These are phyloP conservation scores for Silurus aristotelis DNA, from an alignment of 2,797 vertebrate genomes.

Conservation along the genomic window DNA sequence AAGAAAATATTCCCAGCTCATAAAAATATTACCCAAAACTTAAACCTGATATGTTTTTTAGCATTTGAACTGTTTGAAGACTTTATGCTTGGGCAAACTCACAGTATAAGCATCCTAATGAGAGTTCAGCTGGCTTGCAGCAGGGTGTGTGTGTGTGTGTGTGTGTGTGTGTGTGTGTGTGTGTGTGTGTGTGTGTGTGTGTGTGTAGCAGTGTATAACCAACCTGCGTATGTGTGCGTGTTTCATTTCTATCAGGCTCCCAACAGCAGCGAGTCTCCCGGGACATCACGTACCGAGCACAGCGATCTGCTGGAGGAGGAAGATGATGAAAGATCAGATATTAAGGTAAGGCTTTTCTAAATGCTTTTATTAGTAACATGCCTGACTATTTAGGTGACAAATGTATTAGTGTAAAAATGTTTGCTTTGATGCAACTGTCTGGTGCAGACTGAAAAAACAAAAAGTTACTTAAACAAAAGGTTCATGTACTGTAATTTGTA, in stretches of 20 bases:
- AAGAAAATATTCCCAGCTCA: background rate
- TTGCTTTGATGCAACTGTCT: background rate
- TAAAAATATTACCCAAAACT: conserved; percentile 9
- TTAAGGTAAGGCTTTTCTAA: conserved; percentile 72
- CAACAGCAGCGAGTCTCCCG: conserved; percentile 85
- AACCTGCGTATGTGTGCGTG: conserved; percentile 28
- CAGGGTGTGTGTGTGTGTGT: background rate
- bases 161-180: conserved; percentile 8
- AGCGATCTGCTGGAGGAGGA: conserved; percentile 86
- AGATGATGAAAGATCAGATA: conserved; percentile 82
- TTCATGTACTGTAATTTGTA: background rate
- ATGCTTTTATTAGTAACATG: background rate
- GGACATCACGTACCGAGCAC: conserved; percentile 83
- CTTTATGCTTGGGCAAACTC: conserved; percentile 24
- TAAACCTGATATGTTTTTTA: conserved; percentile 23
- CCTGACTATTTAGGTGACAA: background rate
- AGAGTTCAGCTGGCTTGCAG: conserved; percentile 36
- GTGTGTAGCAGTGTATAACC: conserved; percentile 22
- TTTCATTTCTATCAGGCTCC: conserved; percentile 74
- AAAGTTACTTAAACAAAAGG: background rate
- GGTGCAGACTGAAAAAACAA: background rate
- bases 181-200: background rate
- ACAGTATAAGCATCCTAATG: conserved; percentile 26
- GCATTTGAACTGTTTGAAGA: conserved; percentile 9
- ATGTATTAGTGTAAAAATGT: background rate